Conservation (phyloP, 2,888 invertebrate species). For the Lepidonotus clava region DNA sequence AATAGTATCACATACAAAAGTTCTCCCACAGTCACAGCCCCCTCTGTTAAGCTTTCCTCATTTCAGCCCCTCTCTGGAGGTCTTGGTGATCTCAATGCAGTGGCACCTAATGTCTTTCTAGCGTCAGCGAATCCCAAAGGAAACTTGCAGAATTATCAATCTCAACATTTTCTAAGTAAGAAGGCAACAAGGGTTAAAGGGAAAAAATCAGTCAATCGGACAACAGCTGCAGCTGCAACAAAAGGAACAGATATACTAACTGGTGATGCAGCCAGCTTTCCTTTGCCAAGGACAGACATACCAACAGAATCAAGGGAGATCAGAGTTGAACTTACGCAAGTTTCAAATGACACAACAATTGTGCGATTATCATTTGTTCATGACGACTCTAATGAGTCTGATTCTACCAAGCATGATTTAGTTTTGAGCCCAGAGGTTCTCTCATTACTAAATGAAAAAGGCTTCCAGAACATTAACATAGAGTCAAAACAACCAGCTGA, state of each 20-base stretch:
- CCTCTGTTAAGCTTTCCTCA: not conserved
- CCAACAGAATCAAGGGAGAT: not conserved
- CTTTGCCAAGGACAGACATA: too few relatives aligned
- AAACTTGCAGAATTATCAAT: not conserved
- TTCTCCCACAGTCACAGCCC: not conserved
- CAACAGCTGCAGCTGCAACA: too few relatives aligned
- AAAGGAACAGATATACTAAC: too few relatives aligned
- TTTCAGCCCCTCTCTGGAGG: not conserved
- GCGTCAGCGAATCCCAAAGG: not conserved
- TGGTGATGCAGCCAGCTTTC: too few relatives aligned
- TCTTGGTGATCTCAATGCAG: not conserved
- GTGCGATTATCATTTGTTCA: not conserved
- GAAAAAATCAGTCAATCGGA: not conserved
- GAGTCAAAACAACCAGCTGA: too few relatives aligned
- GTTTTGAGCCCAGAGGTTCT: not conserved
- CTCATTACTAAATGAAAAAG: not conserved
- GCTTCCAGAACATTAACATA: too few relatives aligned
- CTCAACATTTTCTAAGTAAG: not conserved
- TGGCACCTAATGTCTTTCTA: slow-evolving; percentile 15
- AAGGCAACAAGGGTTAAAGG: not conserved
- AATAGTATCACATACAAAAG: not conserved
- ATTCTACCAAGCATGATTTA: not conserved
- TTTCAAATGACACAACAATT: slow-evolving; percentile 35
- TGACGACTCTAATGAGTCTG: not conserved
- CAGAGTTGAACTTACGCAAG: not conserved